These are phyloP conservation scores for Lamproptera curius DNA, from an alignment of 2,888 invertebrate genomes.

Conservation along the genomic window DNA sequence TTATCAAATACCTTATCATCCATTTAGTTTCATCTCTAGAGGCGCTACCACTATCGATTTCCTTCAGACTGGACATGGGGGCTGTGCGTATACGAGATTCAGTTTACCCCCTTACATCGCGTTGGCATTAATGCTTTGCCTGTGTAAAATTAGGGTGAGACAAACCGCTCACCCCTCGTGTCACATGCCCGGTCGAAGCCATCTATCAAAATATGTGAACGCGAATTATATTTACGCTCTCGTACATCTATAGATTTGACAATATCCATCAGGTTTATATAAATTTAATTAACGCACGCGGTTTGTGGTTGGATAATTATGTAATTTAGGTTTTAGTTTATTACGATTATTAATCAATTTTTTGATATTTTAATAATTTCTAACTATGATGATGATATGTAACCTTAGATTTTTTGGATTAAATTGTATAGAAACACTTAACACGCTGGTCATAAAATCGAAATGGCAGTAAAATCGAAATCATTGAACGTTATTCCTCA, in stretches of 20 bases:
- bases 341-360: too few species aligned
- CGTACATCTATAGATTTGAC: constrained; percentile 12
- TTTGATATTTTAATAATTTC: too few species aligned
- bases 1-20: too few species aligned
- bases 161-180: constrained; percentile 7
- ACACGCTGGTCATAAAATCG: too few species aligned
- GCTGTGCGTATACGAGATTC: constrained; percentile 2
- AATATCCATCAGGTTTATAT: constrained; percentile 6
- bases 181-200: constrained; percentile 3
- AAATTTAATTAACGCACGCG: constrained; percentile 9
- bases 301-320: too few species aligned
- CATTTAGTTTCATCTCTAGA: too few species aligned
- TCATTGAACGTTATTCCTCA: too few species aligned
- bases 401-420: too few species aligned
- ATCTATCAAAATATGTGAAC: constrained; percentile 16
- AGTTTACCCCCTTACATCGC: constrained; percentile 17
- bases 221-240: constrained; percentile 5
- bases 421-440: too few species aligned
- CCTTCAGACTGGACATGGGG: neutral
- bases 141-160: constrained; percentile 20
- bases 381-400: too few species aligned
- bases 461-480: too few species aligned
- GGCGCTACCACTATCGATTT: constrained; percentile 12
- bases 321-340: too few species aligned
- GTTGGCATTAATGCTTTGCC: constrained; percentile 19